Conservation (phyloP, 2,797 vertebrate species). For the Merluccius polli region DNA sequence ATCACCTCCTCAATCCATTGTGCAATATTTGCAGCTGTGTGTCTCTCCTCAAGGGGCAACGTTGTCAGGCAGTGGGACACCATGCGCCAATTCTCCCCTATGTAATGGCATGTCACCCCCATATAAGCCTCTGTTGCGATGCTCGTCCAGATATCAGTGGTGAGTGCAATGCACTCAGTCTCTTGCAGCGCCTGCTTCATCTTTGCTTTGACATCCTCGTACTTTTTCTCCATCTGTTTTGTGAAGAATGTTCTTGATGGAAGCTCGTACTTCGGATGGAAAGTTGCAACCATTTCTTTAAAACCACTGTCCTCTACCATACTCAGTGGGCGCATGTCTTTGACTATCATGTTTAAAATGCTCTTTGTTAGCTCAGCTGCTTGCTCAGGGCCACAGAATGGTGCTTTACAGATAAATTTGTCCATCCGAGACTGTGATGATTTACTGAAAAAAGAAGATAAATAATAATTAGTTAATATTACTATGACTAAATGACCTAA, state of each 20-base stretch:
- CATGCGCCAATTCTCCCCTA: slow-evolving; percentile 29
- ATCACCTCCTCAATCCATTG: slow-evolving; percentile 22
- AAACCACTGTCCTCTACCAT: slow-evolving; percentile 22
- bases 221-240: neutral
- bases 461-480: too few relatives aligned
- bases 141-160: slow-evolving; percentile 30
- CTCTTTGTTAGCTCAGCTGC: neutral
- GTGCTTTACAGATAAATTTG: too few relatives aligned
- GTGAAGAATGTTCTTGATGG: slow-evolving; percentile 23
- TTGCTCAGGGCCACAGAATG: too few relatives aligned
- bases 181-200: neutral
- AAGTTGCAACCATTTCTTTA: slow-evolving; percentile 19
- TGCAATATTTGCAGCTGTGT: slow-evolving; percentile 35
- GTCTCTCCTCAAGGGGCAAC: slow-evolving; percentile 5
- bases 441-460: too few relatives aligned
- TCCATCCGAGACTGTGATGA: too few relatives aligned
- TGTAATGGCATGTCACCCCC: slow-evolving; percentile 26
- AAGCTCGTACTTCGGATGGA: slow-evolving; percentile 19
- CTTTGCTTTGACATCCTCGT: slow-evolving; percentile 11
- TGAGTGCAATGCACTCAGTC: slow-evolving; percentile 18
- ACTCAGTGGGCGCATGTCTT: neutral
- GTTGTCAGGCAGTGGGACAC: slow-evolving; percentile 15
- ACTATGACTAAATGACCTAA: too few relatives aligned
- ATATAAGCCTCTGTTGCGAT: slow-evolving; percentile 29
- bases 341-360: slow-evolving; percentile 13